phyloP scores from a whole-genome alignment of 1,140 invertebrate genomes.

The Chlorops oryzae region DNA sequence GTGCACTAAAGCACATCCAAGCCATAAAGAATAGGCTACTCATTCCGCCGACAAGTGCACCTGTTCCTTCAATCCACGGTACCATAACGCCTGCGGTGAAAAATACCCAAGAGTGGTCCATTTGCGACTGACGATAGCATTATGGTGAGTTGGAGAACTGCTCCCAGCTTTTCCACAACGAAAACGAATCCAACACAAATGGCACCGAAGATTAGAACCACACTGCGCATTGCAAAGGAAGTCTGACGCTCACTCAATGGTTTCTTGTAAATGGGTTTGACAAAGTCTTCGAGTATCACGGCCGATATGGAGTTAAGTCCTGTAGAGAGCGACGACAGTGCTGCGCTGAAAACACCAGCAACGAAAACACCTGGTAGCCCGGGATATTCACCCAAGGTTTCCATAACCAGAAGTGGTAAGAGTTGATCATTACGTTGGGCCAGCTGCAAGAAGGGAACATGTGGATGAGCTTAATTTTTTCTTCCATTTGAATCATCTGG shows the following conservation, averaged over 20 bases:
- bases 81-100: conserved; percentile 76
- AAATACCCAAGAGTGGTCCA: conserved; percentile 70
- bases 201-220: conserved; percentile 62
- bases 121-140: conserved; percentile 62
- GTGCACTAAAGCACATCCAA: conserved; percentile 77
- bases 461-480: conserved; percentile 3
- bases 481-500: background rate
- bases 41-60: conserved; percentile 71
- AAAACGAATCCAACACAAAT: conserved; percentile 59
- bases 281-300: conserved; percentile 77
- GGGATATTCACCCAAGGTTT: conserved; percentile 64
- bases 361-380: conserved; percentile 78
- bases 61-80: conserved; percentile 69
- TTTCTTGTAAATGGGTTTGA: conserved; percentile 57
- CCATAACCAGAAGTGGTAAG: conserved; percentile 72
- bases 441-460: no score
- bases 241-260: conserved; percentile 58
- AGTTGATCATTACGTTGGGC: conserved; percentile 69
- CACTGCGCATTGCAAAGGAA: conserved; percentile 61
- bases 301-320: conserved; percentile 88
- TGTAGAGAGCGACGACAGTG: conserved; percentile 80
- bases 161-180: conserved; percentile 58
- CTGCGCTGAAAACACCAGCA: conserved; percentile 79
- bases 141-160: conserved; percentile 58
- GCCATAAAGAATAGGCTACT: conserved; percentile 66